Conservation (phyloP, 2,113 vertebrate genomes). For the Calonectris borealis region DNA sequence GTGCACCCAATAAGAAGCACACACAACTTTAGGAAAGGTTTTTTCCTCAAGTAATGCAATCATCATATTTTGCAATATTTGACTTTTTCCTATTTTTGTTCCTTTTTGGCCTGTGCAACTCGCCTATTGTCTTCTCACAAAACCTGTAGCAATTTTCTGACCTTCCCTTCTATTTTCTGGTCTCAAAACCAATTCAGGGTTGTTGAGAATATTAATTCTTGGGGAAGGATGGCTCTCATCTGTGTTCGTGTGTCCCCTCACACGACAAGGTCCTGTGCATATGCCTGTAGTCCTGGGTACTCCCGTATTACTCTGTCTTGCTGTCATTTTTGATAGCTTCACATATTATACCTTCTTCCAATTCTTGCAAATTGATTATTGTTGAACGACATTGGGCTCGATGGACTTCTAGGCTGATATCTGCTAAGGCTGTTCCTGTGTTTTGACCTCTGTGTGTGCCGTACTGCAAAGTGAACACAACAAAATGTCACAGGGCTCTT, state of each 20-base stretch:
- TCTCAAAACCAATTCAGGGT: background rate
- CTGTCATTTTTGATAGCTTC: background rate
- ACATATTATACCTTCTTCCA: background rate
- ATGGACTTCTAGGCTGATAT: background rate
- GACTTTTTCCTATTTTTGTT: background rate
- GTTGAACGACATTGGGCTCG: background rate
- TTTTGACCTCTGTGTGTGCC: background rate
- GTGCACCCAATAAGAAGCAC: fast-evolving
- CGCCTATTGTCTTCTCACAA: background rate
- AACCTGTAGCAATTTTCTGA: background rate
- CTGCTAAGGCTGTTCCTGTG: background rate
- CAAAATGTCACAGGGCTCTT: background rate
- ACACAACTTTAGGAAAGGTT: fast-evolving
- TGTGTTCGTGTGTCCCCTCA: background rate
- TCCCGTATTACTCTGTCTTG: background rate
- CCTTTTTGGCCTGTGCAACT: fast-evolving
- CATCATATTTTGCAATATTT: fast-evolving
- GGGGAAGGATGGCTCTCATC: background rate
- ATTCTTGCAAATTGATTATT: background rate
- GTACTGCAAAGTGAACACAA: background rate
- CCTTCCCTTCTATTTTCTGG: background rate
- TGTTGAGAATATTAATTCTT: background rate
- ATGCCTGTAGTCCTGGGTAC: too few species aligned
- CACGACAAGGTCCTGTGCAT: background rate
- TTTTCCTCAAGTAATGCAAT: background rate